Conservation (phyloP, 2,797 vertebrate genomes). For the Oreochromis grahami region DNA sequence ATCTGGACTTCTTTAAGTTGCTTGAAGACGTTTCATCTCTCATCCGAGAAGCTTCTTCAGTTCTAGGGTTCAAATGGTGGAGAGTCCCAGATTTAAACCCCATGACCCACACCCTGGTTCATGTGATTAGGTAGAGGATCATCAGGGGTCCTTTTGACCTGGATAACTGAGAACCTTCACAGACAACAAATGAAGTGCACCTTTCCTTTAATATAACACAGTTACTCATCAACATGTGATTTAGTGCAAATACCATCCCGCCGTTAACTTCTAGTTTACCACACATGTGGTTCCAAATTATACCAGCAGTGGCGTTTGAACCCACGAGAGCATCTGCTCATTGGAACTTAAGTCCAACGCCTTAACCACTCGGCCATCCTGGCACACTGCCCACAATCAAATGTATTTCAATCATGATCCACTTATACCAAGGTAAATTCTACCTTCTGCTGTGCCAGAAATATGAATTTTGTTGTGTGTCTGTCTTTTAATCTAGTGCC, state of each 20-base stretch:
- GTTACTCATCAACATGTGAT: background rate
- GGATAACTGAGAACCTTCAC: too few relatives aligned
- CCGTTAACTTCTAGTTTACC: fast-evolving
- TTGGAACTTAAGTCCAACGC: background rate
- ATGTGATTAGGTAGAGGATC: too few relatives aligned
- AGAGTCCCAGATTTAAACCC: too few relatives aligned
- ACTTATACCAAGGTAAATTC: background rate
- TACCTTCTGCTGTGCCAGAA: background rate
- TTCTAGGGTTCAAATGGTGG: too few relatives aligned
- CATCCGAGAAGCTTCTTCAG: too few relatives aligned
- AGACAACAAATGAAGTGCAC: too few relatives aligned
- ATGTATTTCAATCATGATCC: background rate
- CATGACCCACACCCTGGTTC: too few relatives aligned
- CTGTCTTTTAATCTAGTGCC: background rate
- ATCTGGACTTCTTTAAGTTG: too few relatives aligned
- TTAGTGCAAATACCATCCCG: background rate
- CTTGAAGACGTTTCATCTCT: too few relatives aligned
- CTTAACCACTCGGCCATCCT: background rate
- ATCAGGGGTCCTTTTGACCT: too few relatives aligned
- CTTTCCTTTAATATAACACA: background rate
- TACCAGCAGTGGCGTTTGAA: background rate
- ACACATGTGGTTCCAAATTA: fast-evolving
- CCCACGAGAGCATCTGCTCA: background rate
- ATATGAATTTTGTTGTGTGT: fast-evolving
- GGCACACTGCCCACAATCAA: fast-evolving